Evolutionary conservation across 1,140 invertebrate species (phyloP), one percentile per base, ranked within the genome.

Genomic region (Heliconius congener): DNA sequence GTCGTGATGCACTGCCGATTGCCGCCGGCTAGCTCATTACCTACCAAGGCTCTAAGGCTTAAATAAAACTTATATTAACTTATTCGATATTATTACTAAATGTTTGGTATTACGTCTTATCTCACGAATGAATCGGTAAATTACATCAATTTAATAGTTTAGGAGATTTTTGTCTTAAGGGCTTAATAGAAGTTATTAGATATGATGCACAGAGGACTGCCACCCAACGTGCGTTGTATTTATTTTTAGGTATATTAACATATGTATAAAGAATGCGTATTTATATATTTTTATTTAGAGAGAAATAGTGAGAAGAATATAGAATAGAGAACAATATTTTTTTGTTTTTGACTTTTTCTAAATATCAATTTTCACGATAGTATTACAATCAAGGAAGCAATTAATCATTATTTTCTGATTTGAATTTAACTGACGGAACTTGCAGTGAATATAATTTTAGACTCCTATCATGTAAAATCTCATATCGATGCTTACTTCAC

Each of bases 1-100:
- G 52, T 73, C 77, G 46, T 78, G 76, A 78, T 60, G 52, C 37
- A 73, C 52, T 50, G 71, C 37, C 34, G 71, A 73, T 34, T 30
- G 71, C 71, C 77, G 77, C 71, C 71, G 77, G 77, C 77, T 27
- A 42, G 23, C 46, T 57, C 52, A 57, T 75, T 37, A 72, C 66
- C n/a, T 9, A 46, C 30, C 27, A 37, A 52, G 19, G 46, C 74
- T 37, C 19, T 71, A 42, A 72, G 71, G 71, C 71, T 72, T 71
- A 37, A 72, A 72, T 72, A 72, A 72, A 66, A 27, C 8, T 39
- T 37, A 39, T 72, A 72, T 39, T 72, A 39, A 72, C n/a, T 39
- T 72, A 72, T 72, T 72, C 18, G 18, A 37, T 39, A 72, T 72
- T 72, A 72, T 8, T 2, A 18, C 71, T 71, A 34, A 71, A 66